Percentiles rank a stretch among this genome's conserved stretches.
Evolutionary conservation across 1,140 invertebrate species (phyloP).

Genomic region (Drosophila prosaltans): DNA sequence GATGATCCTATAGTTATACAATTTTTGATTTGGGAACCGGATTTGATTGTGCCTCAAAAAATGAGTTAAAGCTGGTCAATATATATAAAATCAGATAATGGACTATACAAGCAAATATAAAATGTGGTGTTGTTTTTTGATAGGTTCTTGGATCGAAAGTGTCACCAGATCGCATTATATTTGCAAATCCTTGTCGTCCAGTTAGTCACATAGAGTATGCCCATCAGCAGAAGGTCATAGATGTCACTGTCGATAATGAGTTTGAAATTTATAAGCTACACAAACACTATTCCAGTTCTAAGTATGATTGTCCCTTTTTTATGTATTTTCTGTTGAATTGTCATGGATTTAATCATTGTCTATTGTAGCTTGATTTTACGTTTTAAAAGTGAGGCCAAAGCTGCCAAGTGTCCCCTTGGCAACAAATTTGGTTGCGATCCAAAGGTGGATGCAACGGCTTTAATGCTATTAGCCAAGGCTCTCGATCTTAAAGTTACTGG

Average conservation of each 20-base stretch:
- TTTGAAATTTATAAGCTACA: conserved; percentile 97
- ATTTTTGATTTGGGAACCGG: conserved; percentile 92
- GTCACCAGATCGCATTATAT: conserved; percentile 93
- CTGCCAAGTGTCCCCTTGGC: conserved; percentile 94
- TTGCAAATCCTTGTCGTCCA: conserved; percentile 98
- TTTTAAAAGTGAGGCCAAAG: conserved; percentile 94
- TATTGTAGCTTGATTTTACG: conserved; percentile 91
- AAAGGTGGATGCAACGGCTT: conserved; percentile 88
- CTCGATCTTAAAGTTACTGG: conserved; percentile 85
- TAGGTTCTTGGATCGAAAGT: conserved; percentile 90
- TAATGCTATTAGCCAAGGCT: conserved; percentile 90
- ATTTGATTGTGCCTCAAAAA: conserved; percentile 98
- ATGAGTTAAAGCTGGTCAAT: conserved; percentile 88
- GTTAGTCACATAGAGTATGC: conserved; percentile 95
- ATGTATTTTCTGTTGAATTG: not conserved
- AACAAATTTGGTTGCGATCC: conserved; percentile 98
- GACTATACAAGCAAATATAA: too few species aligned
- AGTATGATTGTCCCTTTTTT: conserved; percentile 84
- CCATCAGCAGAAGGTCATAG: conserved; percentile 88
- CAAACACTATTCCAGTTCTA: conserved; percentile 90
- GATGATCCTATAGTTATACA: conserved; percentile 92
- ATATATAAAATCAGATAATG: too few species aligned
- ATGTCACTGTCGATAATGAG: conserved; percentile 98
- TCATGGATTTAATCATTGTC: too few species aligned
- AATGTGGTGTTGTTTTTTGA: not conserved